These are phyloP conservation scores for Oeneis ivallda DNA, from an alignment of 2,888 invertebrate genomes.

Conservation along the genomic window DNA sequence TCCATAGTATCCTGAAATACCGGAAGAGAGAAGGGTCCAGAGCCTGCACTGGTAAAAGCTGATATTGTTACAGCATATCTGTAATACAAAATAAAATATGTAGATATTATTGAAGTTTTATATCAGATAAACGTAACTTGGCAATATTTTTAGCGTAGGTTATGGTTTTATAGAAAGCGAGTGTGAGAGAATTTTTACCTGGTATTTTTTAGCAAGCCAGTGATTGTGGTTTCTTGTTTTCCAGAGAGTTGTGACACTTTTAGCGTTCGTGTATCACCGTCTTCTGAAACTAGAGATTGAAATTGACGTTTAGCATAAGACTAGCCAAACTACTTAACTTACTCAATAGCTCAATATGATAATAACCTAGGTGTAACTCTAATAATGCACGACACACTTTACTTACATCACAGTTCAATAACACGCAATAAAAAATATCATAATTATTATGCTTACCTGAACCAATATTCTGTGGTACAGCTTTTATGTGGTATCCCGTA, in stretches of 20 bases:
- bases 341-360: not conserved
- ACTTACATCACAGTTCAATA: too few species aligned
- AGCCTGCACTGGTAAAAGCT: conserved; percentile 91
- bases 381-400: not conserved
- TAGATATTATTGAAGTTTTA: not conserved
- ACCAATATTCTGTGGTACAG: conserved; percentile 64
- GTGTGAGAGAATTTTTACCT: conserved; percentile 47
- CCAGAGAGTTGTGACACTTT: conserved; percentile 65
- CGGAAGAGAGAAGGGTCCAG: conserved; percentile 89
- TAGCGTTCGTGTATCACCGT: conserved; percentile 62
- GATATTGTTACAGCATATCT: conserved; percentile 91
- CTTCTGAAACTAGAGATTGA: conserved; percentile 54
- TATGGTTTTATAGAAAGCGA: too few species aligned
- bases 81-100: conserved; percentile 74
- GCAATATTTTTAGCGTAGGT: too few species aligned
- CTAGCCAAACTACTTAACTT: not conserved
- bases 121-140: not conserved
- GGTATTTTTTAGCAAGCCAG: conserved; percentile 81
- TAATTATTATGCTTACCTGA: conserved; percentile 47
- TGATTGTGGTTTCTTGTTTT: conserved; percentile 67
- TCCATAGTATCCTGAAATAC: conserved; percentile 91
- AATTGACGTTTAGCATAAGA: not conserved
- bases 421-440: too few species aligned
- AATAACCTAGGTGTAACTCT: not conserved
- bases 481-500: conserved; percentile 70